Base-by-base conservation (phyloP, 2,888 invertebrate species). In the Microctonus aethiopoides region DNA sequence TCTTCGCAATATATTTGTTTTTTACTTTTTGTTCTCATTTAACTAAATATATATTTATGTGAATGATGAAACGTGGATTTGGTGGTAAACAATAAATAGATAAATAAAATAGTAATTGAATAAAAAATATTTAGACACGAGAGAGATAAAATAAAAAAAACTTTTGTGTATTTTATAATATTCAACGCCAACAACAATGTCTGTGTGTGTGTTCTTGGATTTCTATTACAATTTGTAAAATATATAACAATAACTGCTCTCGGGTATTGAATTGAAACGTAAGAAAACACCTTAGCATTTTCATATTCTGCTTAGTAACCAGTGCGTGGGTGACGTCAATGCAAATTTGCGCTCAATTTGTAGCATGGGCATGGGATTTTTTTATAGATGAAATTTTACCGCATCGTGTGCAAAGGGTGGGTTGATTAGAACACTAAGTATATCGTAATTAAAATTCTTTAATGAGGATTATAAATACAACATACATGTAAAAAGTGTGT, bases 291-390 rank as follows among this genome's bases (percentile, higher is more conserved):
- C 54, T 24, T 26, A n/a, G 11, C 11, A 26, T 54, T 26, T 24
- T 54, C 3, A 13, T 54, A 26, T 54, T 7, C 13, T 54, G 24
- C 26, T 26, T 24, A 11, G 26, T 54, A 54, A 54, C 36, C 22
- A 60, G 24, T 67, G 56, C 20, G 41, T 13, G 64, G 66, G 77
- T 81, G 79, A 80, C 80, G 79, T 80, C 80, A 78, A 83, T 83
- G 83, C 79, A 82, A 78, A 78, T 81, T 81, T 83, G 82, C 77
- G 79, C 81, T 70, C 77, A 81, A 70, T 79, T 83, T 72, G 80
- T 81, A 74, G 78, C 81, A 70, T 83, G 82, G 83, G 79, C 77
- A 84, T 83, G 82, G 83, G 80, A 83, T 65, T 79, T 82, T 26
- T 63, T 82, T 67, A 74, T 78, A 77, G 81, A 80, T 81, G 56